Evolutionary conservation across 2,113 vertebrate species (phyloP), one percentile per base, ranked within the genome.

Genomic region (Crotalus tigris): DNA sequence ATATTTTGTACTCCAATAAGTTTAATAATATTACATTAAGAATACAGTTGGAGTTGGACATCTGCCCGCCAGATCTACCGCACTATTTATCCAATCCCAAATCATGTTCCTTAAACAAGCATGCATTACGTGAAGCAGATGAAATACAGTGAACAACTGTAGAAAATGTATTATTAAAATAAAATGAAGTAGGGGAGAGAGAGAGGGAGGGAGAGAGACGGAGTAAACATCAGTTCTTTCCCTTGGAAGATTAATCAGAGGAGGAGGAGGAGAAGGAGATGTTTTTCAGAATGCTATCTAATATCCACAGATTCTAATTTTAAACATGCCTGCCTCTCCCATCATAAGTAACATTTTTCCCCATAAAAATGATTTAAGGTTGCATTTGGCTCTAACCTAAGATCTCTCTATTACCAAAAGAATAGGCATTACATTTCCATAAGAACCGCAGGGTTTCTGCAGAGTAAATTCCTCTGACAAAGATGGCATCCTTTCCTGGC

Each of bases 171-270:
- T 58, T 23, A 58, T 58, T 58, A 58, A 58, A 58, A 58, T 58
- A 58, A 58, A 58, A 58, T 58, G 19, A 58, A 58, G 5, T 23
- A 21, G 19, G 19, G 1, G 58, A 24, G 58, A 9, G 10, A 23
- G 39, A 58, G 21, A 7, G 21, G 23, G 9, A 6, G 24, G 1
- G 5, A 2, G 24, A 26, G 0, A 1, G 24, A 97, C 97, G 96
- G 95, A 96, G 96, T 96, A 97, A 97, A 98, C 97, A 97, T 93
- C 96, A 97, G 92, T 90, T 98, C 97, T 97, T 97, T 97, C 98
- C 97, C 97, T 97, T 97, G 97, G 97, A 97, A 97, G 96, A 97
- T 98, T 97, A 97, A 95, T 95, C 93, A 93, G 93, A 94, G 92
- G 96, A 96, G 97, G 49, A 51, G 49, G 49, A 51, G 49, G 49